Conservation (phyloP, 1,140 invertebrate genomes). For the Euglossa dilemma region DNA sequence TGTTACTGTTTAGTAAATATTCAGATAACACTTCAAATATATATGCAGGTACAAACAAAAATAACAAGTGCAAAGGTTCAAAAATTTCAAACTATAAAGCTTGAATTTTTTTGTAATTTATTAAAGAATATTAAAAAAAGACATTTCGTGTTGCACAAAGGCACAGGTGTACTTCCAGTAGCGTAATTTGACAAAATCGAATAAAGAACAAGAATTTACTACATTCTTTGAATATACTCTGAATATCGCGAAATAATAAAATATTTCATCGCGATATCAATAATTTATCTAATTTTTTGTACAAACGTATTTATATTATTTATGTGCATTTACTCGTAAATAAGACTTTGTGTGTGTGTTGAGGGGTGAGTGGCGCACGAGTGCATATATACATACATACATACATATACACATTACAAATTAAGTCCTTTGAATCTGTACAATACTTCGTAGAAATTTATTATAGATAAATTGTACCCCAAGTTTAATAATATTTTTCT, state of each 20-base stretch:
- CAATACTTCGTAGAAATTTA: conserved; percentile 13
- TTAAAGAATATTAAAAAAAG: conserved; percentile 7
- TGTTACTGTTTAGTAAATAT: background rate
- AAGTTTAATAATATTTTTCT: conserved; percentile 12
- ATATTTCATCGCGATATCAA: conserved; percentile 9
- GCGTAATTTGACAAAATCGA: conserved; percentile 30
- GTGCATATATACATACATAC: background rate
- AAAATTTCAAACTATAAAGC: background rate
- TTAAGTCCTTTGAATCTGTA: conserved; percentile 38
- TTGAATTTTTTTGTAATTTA: background rate
- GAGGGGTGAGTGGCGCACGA: too few species aligned
- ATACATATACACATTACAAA: conserved; percentile 40
- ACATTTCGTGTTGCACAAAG: conserved; percentile 27
- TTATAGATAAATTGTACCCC: background rate
- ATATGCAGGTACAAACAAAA: conserved; percentile 30
- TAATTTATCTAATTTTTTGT: conserved; percentile 45
- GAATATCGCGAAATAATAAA: background rate
- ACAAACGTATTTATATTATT: conserved; percentile 50
- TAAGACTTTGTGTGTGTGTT: conserved; percentile 7
- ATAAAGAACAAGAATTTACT: conserved; percentile 23
- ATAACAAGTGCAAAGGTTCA: conserved; percentile 26
- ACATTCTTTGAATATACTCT: background rate
- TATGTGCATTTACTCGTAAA: conserved; percentile 36
- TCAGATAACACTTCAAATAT: background rate
- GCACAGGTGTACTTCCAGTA: conserved; percentile 38